Conservation (phyloP, 1,140 invertebrate species). For the Cardiocondyla obscurior region DNA sequence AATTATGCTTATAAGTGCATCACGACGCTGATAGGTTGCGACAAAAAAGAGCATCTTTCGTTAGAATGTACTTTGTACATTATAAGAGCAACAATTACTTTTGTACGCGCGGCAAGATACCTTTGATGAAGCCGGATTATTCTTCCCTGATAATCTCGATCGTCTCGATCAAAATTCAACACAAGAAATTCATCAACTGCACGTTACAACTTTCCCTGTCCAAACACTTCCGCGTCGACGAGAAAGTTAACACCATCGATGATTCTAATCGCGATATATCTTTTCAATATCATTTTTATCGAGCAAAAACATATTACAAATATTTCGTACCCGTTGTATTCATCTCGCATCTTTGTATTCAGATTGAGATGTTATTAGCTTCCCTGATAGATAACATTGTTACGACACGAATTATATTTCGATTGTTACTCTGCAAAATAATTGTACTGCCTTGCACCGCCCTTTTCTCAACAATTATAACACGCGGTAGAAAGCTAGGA, state of each 20-base stretch:
- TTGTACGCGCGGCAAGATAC: constrained; percentile 32
- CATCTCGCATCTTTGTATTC: constrained; percentile 14
- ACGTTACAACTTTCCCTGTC: constrained; percentile 53
- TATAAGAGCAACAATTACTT: constrained; percentile 17
- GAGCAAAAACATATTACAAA: not conserved
- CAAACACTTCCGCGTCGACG: constrained; percentile 50
- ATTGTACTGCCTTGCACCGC: not conserved
- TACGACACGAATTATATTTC: constrained; percentile 21
- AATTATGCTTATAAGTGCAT: constrained; percentile 50
- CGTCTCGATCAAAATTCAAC: constrained; percentile 47
- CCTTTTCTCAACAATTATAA: constrained; percentile 23
- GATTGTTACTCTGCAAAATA: constrained; percentile 27
- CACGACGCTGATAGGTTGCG: constrained; percentile 5
- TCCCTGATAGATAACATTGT: constrained; percentile 53
- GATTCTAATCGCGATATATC: constrained; percentile 46
- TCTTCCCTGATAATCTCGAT: constrained; percentile 30
- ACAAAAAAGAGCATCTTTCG: constrained; percentile 37
- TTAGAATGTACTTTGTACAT: constrained; percentile 25
- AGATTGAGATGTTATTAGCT: constrained; percentile 47
- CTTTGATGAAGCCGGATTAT: constrained; percentile 27
- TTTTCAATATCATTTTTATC: constrained; percentile 50
- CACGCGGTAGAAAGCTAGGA: constrained; percentile 36
- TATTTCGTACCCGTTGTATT: constrained; percentile 18
- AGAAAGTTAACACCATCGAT: constrained; percentile 55
- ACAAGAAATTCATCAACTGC: constrained; percentile 33